Conservation (phyloP, 2,797 vertebrate genomes). For the Enteromius treurensis region DNA sequence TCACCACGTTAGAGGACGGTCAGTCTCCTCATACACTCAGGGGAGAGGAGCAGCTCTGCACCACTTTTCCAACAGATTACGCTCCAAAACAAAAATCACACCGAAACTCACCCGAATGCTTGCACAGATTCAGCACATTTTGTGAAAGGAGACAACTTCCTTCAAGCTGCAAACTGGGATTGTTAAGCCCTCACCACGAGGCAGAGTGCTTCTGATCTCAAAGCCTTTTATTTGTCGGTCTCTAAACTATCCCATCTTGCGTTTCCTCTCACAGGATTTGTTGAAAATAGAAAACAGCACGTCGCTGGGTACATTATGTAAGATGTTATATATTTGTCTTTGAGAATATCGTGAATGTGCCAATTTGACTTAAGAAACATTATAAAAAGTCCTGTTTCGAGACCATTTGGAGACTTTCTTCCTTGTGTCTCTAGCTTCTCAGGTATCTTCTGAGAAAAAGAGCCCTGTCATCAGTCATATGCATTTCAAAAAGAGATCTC, state of each 20-base stretch:
- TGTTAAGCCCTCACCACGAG: constrained; percentile 57
- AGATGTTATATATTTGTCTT: constrained; percentile 7
- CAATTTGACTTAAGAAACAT: neutral
- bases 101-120: constrained; percentile 52
- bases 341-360: neutral
- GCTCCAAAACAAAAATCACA: constrained; percentile 44
- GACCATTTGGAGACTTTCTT: neutral
- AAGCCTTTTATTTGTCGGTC: constrained; percentile 15
- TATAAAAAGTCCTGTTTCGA: neutral
- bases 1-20: constrained; percentile 90
- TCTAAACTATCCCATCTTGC: constrained; percentile 69
- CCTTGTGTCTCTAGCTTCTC: neutral
- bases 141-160: constrained; percentile 69
- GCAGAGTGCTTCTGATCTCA: constrained; percentile 19
- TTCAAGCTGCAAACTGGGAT: constrained; percentile 69
- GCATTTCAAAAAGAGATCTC: neutral
- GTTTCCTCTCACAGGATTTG: constrained; percentile 71
- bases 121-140: constrained; percentile 35
- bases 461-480: neutral
- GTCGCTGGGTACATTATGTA: constrained; percentile 5
- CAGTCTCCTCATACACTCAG: constrained; percentile 72
- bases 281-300: constrained; percentile 46
- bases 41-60: constrained; percentile 57
- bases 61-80: constrained; percentile 51
- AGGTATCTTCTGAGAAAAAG: neutral